Evolutionary conservation across 2,113 vertebrate genomes (phyloP), one percentile per base, ranked within the genome.

Genomic region (Telmatochromis brichardi): DNA sequence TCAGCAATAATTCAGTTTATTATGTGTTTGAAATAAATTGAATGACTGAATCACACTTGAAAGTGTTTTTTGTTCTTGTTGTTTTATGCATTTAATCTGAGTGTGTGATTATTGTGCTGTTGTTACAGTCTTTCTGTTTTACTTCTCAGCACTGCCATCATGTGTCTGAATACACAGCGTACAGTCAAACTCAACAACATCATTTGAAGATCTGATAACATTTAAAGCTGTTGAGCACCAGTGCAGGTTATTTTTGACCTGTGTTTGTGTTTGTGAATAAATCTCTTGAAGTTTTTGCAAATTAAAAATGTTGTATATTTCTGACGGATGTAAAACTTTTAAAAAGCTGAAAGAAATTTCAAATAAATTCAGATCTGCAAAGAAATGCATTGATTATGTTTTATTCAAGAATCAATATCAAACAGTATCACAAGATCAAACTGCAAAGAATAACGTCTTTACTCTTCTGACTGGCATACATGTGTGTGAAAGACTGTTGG

Each of bases 281-380:
- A 19, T 5, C 4, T 51, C 2, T 51, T 51, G 50, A 51, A 51
- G 0, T 9, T 5, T 51, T 51, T 51, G 3, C 17, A 51, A 51
- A 10, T 51, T 0, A 0, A 51, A 51, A 51, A 51, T 51, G 50
- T 51, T 51, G 17, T n/a, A 51, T 19, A n/a, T 51, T 51, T 51
- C 50, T 51, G 50, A 51, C 0, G 1, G 17, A 51, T 51, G 17
- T 5, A n/a, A 51, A 51, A 51, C 17, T 51, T 51, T 51, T 51
- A 51, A n/a, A 51, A 51, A 0, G n/a, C 8, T 51, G 50, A 0
- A 51, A 51, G 8, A n/a, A 51, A 51, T 0, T 51, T 51, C 8
- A 0, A 51, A n/a, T 5, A 51, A 51, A 5, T 51, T 51, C 17
- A n/a, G 50, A 51, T 9, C 50, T 9, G 50, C 50, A 51, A 3